Base-by-base conservation (phyloP, 2,888 invertebrate genomes). In the Lasioglossum lativentre region DNA sequence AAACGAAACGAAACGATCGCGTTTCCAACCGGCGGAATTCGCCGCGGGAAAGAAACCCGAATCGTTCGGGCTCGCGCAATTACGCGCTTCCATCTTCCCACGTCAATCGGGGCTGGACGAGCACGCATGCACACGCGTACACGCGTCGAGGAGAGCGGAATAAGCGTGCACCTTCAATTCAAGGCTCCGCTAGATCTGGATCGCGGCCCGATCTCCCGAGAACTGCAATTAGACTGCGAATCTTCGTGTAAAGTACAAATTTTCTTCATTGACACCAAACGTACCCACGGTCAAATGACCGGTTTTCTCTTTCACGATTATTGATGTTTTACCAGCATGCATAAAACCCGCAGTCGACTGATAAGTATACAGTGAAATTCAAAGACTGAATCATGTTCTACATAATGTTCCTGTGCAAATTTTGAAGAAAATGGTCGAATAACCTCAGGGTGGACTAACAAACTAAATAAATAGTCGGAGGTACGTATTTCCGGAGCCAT, bases 31-130 rank as follows among this genome's bases (percentile, higher is more conserved):
- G 42, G 30, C 52, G 73, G 70, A 75, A 84, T 75, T 81, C 70
- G 52, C 42, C 74, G 72, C 59, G 56, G 82, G 75, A 86, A 84
- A 84, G 82, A 85, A 84, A 85, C 84, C 19, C 75, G 77, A 66
- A 80, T 87, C 79, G 45, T 76, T 80, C 72, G 77, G 72, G 59
- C 80, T 77, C 74, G 79, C 77, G 80, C 73, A 87, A 87, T 87
- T 87, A 79, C 75, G 14, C 75, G 71, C 59, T 72, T 78, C 70
- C 84, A 75, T 71, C 63, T 82, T 87, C 87, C 87, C 87, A 87
- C 86, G 84, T 80, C 72, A 86, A 86, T 83, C 59, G 66, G 19
- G 27, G 30, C 14, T 30, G 23, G 34, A 40, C 79, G 19, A 34
- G 47, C 79, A 45, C 45, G 66, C 30, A 27, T 10, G 38, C 40